phyloP scores from a whole-genome alignment of 2,888 invertebrate species.

The Trissonchulus latispiculum region DNA sequence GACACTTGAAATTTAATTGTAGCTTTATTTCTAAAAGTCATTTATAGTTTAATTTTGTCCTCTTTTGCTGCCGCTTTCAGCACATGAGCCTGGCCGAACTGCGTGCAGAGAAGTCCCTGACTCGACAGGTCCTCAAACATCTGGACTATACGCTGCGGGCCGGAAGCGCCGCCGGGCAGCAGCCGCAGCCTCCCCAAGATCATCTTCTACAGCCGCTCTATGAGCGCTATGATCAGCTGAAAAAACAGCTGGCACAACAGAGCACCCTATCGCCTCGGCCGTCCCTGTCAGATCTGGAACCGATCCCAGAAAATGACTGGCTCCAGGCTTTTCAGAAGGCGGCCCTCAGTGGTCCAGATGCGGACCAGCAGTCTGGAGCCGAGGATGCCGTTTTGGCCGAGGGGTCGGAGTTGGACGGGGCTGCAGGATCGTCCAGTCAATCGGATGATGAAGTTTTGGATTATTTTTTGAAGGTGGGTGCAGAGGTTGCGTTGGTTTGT shows the following conservation, averaged over 20 bases:
- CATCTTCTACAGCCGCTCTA: not conserved
- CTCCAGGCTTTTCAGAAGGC: not conserved
- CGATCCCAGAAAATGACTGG: not conserved
- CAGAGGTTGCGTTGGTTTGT: no score
- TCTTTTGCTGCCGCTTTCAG: not conserved
- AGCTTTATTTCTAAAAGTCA: no score
- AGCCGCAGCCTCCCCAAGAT: not conserved
- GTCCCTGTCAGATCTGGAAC: not conserved
- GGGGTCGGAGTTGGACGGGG: no score
- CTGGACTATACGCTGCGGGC: not conserved
- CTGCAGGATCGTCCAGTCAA: no score
- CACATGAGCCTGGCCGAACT: not conserved
- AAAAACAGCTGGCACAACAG: not conserved
- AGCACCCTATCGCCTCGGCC: not conserved
- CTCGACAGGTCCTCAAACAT: not conserved
- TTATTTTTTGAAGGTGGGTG: no score
- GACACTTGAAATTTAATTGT: no score
- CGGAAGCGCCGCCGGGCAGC: not conserved
- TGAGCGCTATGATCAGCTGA: not conserved
- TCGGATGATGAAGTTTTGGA: no score
- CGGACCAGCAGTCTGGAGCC: no score
- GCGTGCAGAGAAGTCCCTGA: not conserved
- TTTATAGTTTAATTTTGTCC: no score
- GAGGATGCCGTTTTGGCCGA: no score
- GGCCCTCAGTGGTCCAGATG: no score